Evolutionary conservation across 2,888 invertebrate species (phyloP).

Genomic region (Crocallis elinguaria): DNA sequence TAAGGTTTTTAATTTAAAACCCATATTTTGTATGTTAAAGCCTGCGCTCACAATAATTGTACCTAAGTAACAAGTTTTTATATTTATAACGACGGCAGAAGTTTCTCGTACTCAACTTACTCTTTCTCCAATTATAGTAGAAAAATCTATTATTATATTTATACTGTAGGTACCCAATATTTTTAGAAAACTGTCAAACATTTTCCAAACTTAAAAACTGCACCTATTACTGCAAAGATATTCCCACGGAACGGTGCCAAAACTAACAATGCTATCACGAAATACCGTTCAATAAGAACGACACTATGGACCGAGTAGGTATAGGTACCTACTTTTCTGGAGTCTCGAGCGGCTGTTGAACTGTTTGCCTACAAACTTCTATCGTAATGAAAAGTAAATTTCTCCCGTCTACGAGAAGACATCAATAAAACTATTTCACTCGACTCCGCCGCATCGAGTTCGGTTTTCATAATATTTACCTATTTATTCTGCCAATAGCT

Average conservation of each 20-base stretch:
- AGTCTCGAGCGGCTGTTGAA: conserved; percentile 56
- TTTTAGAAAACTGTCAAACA: too few species aligned
- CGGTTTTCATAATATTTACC: conserved; percentile 69
- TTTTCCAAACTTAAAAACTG: too few species aligned
- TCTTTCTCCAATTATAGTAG: too few species aligned
- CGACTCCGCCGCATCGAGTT: conserved; percentile 53
- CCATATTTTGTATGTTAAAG: too few species aligned
- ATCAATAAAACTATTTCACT: conserved; percentile 74
- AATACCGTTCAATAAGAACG: conserved; percentile 19
- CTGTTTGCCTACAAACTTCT: conserved; percentile 75
- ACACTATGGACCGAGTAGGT: conserved; percentile 17
- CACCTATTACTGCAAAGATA: too few species aligned
- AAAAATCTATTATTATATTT: too few species aligned
- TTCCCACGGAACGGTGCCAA: background rate
- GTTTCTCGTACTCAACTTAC: too few species aligned
- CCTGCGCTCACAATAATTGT: too few species aligned
- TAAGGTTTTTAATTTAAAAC: too few species aligned
- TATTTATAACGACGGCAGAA: too few species aligned
- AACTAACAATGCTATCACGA: conserved; percentile 14
- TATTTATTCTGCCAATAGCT: conserved; percentile 43
- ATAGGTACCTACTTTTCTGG: conserved; percentile 7
- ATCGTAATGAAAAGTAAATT: conserved; percentile 81
- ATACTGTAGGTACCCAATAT: too few species aligned
- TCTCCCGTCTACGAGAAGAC: conserved; percentile 57
- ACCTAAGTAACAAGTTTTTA: too few species aligned